These are phyloP conservation scores for Molossus alvarezi DNA, from an alignment of 2,797 vertebrate species.

Conservation along the genomic window DNA sequence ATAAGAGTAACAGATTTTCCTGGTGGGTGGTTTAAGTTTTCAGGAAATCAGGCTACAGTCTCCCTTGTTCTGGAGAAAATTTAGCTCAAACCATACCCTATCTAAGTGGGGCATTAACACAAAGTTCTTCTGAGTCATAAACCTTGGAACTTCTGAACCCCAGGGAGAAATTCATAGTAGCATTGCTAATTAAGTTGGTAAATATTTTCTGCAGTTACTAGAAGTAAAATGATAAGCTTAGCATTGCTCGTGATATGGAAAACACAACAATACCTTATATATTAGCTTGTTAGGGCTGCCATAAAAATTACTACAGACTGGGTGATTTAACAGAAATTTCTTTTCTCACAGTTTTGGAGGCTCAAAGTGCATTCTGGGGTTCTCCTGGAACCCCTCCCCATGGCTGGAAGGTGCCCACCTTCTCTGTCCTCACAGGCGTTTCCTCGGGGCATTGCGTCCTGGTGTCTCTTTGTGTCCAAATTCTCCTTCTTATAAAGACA, in stretches of 20 bases:
- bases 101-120: not conserved
- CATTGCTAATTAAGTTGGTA: not conserved
- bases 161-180: not conserved
- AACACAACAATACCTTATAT: not conserved
- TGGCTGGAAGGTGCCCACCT: not conserved
- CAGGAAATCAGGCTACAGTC: not conserved
- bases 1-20: not conserved
- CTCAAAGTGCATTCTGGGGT: not conserved
- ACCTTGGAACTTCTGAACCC: not conserved
- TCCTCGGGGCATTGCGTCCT: too few species aligned
- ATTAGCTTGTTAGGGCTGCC: not conserved
- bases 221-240: not conserved
- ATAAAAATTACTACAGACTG: not conserved
- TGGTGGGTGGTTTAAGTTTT: not conserved
- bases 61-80: not conserved
- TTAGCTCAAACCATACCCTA: not conserved
- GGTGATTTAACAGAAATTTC: not conserved
- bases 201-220: not conserved
- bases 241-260: not conserved
- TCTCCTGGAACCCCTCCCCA: not conserved
- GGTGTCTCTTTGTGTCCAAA: not conserved
- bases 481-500: not conserved
- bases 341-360: not conserved
- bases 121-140: not conserved
- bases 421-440: not conserved